These are phyloP conservation scores for Pseudococcus viburni DNA, from an alignment of 2,888 invertebrate species.

Conservation along the genomic window DNA sequence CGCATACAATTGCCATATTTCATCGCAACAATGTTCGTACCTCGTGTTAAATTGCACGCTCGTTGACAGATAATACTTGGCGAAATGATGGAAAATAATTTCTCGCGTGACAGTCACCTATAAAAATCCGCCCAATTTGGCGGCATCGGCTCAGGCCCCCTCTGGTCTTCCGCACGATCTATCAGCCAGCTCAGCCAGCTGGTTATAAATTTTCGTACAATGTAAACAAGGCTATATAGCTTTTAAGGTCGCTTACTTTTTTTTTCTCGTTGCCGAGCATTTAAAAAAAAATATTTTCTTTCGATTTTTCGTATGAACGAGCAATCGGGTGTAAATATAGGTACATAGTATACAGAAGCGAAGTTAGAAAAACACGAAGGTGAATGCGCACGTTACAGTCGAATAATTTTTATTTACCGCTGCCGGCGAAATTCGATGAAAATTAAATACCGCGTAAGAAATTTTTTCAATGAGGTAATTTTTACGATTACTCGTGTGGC, in stretches of 20 bases:
- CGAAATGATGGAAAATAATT: neutral
- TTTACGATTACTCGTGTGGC: neutral
- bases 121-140: slow-evolving; percentile 19
- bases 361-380: slow-evolving; percentile 27
- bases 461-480: slow-evolving; percentile 42
- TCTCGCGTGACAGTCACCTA: neutral
- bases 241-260: neutral
- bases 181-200: neutral
- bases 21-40: neutral
- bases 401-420: slow-evolving; percentile 46
- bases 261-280: slow-evolving; percentile 13
- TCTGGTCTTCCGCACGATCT: neutral
- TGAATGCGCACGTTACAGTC: slow-evolving; percentile 37
- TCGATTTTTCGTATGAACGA: slow-evolving; percentile 47
- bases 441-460: slow-evolving; percentile 8
- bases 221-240: neutral
- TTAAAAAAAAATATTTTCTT: slow-evolving; percentile 36
- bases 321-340: slow-evolving; percentile 35
- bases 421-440: slow-evolving; percentile 3
- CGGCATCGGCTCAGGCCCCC: neutral
- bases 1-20: no score
- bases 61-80: neutral
- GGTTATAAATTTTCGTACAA: slow-evolving; percentile 7
- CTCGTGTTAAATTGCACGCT: neutral
- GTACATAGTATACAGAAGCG: neutral